Evolutionary conservation across 2,888 invertebrate genomes (phyloP).

Genomic region (Macrosoma leucophasiata): DNA sequence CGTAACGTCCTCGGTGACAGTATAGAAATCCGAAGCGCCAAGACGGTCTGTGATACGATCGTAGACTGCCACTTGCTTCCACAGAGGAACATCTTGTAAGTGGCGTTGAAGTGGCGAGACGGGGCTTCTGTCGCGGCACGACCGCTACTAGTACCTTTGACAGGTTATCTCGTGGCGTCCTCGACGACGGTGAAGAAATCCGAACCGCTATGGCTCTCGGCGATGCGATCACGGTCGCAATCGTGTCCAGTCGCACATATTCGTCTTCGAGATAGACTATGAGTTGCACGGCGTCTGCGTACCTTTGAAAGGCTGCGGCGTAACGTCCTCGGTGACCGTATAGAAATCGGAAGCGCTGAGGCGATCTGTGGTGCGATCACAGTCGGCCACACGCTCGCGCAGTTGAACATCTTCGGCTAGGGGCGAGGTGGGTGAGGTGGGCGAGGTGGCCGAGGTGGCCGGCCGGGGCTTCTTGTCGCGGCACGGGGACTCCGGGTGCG

Average conservation of each 20-base stretch:
- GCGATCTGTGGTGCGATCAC: conserved; percentile 41
- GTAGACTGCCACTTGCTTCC: too few species aligned
- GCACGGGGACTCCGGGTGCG: conserved; percentile 61
- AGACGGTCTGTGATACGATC: conserved; percentile 46
- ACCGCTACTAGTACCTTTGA: too few species aligned
- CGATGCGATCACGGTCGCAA: too few species aligned
- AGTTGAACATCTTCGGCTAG: conserved; percentile 40
- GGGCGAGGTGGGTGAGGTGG: conserved; percentile 10
- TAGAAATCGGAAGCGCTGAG: conserved; percentile 71
- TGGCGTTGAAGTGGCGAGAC: too few species aligned
- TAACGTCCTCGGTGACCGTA: conserved; percentile 61
- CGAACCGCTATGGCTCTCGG: too few species aligned
- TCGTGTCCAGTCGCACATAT: background rate
- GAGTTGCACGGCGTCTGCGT: background rate
- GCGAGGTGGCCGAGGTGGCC: conserved; percentile 25
- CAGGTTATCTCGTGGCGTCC: too few species aligned
- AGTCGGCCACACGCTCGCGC: conserved; percentile 37
- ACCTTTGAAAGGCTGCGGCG: conserved; percentile 73
- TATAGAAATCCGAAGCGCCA: conserved; percentile 69
- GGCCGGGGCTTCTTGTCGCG: conserved; percentile 65
- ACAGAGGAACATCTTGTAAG: too few species aligned
- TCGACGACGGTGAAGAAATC: too few species aligned
- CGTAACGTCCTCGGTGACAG: conserved; percentile 63
- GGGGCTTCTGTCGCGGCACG: too few species aligned
- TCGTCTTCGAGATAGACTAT: background rate